phyloP scores from a whole-genome alignment of 2,113 vertebrate species.

The Aptenodytes forsteri region DNA sequence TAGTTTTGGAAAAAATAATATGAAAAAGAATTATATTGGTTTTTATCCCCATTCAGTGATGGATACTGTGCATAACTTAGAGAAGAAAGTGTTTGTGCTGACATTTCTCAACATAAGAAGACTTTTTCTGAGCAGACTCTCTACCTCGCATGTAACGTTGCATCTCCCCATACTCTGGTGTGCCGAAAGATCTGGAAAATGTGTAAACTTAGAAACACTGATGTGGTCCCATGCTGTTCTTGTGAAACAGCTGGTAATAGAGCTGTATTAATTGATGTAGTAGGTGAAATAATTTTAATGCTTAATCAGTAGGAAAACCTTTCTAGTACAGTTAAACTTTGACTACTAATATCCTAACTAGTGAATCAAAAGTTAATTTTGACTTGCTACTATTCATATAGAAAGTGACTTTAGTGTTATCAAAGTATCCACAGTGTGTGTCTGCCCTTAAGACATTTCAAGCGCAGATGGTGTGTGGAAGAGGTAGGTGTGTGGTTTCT shows the following conservation, averaged over 20 bases:
- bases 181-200: neutral
- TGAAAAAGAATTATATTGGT: neutral
- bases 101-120: neutral
- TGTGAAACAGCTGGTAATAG: neutral
- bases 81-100: neutral
- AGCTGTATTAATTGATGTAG: neutral
- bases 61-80: neutral
- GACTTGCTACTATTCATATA: neutral
- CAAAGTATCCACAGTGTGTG: neutral
- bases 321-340: slow-evolving; percentile 13
- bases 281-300: neutral
- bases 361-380: slow-evolving; percentile 9
- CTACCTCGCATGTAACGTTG: rapidly evolving
- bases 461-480: neutral
- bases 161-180: neutral
- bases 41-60: neutral
- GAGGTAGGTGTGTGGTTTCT: slow-evolving; percentile 21
- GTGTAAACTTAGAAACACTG: neutral
- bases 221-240: neutral
- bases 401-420: neutral
- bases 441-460: neutral
- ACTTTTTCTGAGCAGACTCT: neutral
- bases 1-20: neutral
- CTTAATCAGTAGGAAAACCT: slow-evolving; percentile 52
- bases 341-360: neutral